These are phyloP conservation scores for Thermophis baileyi DNA, from an alignment of 2,113 vertebrate genomes.

Conservation along the genomic window DNA sequence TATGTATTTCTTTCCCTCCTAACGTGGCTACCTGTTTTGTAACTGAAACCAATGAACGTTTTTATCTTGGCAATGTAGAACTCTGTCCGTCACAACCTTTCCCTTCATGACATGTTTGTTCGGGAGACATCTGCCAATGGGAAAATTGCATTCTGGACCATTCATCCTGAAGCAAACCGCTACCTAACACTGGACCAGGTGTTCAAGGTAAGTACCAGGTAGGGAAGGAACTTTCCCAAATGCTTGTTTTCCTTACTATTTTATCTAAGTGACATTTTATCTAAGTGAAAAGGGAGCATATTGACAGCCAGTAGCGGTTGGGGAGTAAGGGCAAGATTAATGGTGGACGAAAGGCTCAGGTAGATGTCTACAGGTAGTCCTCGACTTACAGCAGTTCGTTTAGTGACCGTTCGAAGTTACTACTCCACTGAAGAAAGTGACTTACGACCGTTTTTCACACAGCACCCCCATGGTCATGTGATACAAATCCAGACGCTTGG, in stretches of 20 bases:
- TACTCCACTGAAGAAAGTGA: too few species aligned
- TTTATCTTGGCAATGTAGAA: constrained; percentile 74
- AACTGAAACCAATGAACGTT: not conserved
- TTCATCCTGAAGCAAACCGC: constrained; percentile 90
- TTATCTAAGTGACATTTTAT: not conserved
- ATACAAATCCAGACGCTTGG: too few species aligned
- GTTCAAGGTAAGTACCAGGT: constrained; percentile 78
- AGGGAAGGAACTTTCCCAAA: not conserved
- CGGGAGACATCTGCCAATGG: constrained; percentile 82
- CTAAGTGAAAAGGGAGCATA: not conserved
- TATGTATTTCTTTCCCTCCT: not conserved
- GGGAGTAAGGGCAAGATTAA: not conserved
- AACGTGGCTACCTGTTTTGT: not conserved
- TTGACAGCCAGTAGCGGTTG: not conserved
- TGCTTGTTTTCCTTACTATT: not conserved
- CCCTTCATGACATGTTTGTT: constrained; percentile 92
- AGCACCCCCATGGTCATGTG: too few species aligned
- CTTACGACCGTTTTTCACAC: too few species aligned
- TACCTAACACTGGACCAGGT: constrained; percentile 90
- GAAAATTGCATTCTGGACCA: constrained; percentile 93
- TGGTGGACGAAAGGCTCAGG: not conserved
- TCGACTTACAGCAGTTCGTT: too few species aligned
- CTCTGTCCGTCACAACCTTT: constrained; percentile 95
- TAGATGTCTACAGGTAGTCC: not conserved
- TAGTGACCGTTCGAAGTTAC: too few species aligned